A percentile compares a stretch with the other conserved stretches of the same genome.
Conservation (phyloP, 2,797 vertebrate species). For the Cuniculus paca region DNA sequence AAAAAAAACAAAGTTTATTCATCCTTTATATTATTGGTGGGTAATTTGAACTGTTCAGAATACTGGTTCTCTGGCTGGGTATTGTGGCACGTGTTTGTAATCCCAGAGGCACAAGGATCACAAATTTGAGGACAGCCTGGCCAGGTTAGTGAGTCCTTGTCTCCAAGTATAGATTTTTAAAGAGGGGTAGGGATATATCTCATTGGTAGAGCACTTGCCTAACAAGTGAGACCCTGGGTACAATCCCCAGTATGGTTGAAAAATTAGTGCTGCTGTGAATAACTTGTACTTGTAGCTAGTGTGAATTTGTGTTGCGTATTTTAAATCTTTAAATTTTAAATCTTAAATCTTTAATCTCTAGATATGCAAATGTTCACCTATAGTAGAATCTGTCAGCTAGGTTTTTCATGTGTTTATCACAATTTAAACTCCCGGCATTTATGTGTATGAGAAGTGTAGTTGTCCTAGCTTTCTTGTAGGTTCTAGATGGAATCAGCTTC, state of each 20-base stretch:
- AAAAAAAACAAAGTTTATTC: background rate
- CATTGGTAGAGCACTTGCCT: background rate
- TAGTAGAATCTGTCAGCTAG: background rate
- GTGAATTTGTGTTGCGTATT: background rate
- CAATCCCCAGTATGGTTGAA: background rate
- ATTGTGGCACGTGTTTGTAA: background rate
- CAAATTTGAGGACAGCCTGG: background rate
- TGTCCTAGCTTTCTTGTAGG: background rate
- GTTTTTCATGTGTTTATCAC: conserved; percentile 40
- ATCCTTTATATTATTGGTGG: background rate
- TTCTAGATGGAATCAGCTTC: background rate
- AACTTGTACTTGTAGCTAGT: background rate
- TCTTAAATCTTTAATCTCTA: background rate
- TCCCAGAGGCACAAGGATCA: background rate
- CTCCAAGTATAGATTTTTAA: background rate
- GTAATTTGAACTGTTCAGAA: background rate
- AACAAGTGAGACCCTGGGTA: background rate
- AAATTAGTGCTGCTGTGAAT: background rate
- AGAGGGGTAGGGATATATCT: background rate
- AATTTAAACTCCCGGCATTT: background rate
- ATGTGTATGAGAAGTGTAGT: background rate
- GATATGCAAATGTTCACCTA: background rate
- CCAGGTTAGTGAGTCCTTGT: background rate
- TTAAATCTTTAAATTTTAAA: background rate
- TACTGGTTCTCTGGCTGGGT: background rate